Evolutionary conservation across 2,888 invertebrate species (phyloP), one percentile per base, ranked within the genome.

Genomic region (Crematogaster levior): DNA sequence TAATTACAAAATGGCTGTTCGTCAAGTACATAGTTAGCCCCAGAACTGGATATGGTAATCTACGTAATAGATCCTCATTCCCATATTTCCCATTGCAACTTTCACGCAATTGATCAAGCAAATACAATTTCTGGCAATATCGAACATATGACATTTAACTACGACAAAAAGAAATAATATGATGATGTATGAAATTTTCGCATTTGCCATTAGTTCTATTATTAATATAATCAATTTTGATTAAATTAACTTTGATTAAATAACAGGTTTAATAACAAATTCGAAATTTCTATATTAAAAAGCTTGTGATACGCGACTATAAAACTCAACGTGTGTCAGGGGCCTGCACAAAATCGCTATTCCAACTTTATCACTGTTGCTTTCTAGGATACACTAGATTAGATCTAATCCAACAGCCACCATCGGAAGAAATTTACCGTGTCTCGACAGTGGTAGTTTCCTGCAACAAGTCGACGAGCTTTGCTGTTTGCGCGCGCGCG

Each of bases 1-100:
- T 79, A 70, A 79, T 79, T 79, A 79, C 77, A 70, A 70, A 79
- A 70, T 79, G 56, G n/a, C 21, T 27, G 70, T 34, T 79, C 18
- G 77, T 70, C 70, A 79, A 56, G 40, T 56, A 46, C 56, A 30
- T 24, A 56, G 56, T 58, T 70, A 58, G 58, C 53, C 18, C 18
- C 18, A 61, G 61, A 70, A 58, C 68, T 77, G n/a, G 43, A 66
- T 77, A 75, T 18, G 3, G 53, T 0, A 34, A 43, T 68, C 68
- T 21, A 21, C 21, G 43, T 56, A 68, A 77, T 68, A 56, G 30
- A 68, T 18, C 43, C 9, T 5, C 27, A 30, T 43, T 53, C 30
- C 21, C 40, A 53, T 56, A 53, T 56, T 77, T 77, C 12, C 21
- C 56, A 43, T 18, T 43, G 56, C 34, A 58, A 70, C 70, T 79